Evolutionary conservation across 2,113 vertebrate species (phyloP).

Genomic region (Rhodinocichla rosea): DNA sequence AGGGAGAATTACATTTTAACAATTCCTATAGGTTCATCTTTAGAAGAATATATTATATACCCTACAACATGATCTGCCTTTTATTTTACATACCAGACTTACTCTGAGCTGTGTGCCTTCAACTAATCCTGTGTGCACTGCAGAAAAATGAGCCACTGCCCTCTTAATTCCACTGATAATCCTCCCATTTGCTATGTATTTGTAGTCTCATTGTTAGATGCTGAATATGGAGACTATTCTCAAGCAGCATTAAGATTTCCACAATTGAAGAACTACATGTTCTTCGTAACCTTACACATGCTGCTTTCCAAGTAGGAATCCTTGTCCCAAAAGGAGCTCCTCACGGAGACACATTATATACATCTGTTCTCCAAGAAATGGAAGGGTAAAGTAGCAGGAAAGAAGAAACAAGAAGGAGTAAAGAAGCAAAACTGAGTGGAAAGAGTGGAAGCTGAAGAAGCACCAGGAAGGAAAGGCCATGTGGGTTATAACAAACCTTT

Average conservation of each 20-base stretch:
- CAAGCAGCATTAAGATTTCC: background rate
- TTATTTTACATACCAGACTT: background rate
- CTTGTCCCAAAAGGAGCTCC: background rate
- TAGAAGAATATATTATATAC: background rate
- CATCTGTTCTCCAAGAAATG: background rate
- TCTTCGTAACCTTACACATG: background rate
- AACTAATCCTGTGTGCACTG: background rate
- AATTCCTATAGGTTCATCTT: background rate
- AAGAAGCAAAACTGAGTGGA: no score
- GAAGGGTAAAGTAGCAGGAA: background rate
- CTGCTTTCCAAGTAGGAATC: background rate
- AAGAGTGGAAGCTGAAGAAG: background rate
- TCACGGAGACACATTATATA: background rate
- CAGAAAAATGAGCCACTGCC: background rate
- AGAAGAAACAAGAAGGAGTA: background rate
- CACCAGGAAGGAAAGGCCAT: background rate
- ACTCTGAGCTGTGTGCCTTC: background rate
- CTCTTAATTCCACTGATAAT: background rate
- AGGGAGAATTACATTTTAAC: background rate
- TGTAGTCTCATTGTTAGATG: background rate
- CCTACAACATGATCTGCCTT: background rate
- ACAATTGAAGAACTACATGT: background rate
- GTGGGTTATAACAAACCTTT: background rate
- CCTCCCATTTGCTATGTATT: background rate
- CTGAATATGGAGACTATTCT: background rate